Evolutionary conservation across 2,113 vertebrate genomes (phyloP).

Genomic region (Corvus hawaiiensis): DNA sequence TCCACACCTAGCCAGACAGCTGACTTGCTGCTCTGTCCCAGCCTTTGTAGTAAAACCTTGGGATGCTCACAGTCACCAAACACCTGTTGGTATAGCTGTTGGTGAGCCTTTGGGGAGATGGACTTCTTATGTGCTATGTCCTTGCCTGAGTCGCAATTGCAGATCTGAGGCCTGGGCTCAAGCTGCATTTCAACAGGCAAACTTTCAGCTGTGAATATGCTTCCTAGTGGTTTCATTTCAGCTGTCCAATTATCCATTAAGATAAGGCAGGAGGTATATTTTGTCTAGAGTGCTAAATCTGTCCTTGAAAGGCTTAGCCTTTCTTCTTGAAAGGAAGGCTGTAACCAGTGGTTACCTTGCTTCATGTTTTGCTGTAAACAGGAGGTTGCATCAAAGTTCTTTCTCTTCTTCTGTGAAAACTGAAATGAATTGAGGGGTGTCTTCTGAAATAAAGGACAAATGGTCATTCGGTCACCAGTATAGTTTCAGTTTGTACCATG

Average conservation of each 20-base stretch:
- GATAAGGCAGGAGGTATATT: neutral
- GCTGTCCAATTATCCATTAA: neutral
- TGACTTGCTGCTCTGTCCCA: neutral
- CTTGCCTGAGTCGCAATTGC: accelerated
- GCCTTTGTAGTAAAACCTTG: neutral
- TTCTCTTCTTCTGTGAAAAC: neutral
- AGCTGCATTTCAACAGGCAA: neutral
- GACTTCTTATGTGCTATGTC: neutral
- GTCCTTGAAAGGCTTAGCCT: neutral
- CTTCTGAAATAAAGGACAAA: neutral
- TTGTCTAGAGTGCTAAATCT: neutral
- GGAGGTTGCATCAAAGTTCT: neutral
- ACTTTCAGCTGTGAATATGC: neutral
- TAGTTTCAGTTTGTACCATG: neutral
- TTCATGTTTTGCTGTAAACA: neutral
- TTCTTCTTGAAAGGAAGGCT: neutral
- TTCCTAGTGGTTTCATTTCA: neutral
- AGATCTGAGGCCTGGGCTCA: neutral
- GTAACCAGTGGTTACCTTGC: neutral
- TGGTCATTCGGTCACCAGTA: neutral
- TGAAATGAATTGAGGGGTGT: neutral
- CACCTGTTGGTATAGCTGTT: neutral
- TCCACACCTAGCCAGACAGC: neutral
- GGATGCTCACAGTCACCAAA: neutral
- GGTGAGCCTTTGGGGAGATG: neutral